Percentiles rank a stretch among this genome's conserved stretches.
These are phyloP conservation scores for Stenodera caucasica DNA, from an alignment of 2,888 invertebrate genomes.

Conservation along the genomic window DNA sequence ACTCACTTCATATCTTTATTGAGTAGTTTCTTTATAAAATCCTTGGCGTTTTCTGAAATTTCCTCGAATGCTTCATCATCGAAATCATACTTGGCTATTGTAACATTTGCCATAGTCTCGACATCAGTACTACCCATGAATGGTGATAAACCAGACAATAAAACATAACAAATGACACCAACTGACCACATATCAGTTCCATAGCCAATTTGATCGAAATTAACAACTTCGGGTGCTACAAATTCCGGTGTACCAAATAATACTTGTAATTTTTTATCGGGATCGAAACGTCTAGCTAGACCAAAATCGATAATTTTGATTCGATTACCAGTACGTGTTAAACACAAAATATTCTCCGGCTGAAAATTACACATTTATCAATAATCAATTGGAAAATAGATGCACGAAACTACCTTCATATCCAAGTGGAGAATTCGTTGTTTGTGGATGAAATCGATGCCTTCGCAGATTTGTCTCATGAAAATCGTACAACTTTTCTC, in stretches of 20 bases:
- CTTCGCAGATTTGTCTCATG: slow-evolving; percentile 97
- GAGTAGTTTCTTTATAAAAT: slow-evolving; percentile 91
- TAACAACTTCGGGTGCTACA: slow-evolving; percentile 98
- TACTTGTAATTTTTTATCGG: slow-evolving; percentile 88
- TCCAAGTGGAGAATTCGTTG: slow-evolving; percentile 96
- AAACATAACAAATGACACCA: slow-evolving; percentile 96
- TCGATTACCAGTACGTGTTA: slow-evolving; percentile 94
- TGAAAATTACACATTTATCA: slow-evolving; percentile 52
- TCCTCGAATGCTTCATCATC: slow-evolving; percentile 96
- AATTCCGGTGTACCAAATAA: slow-evolving; percentile 98
- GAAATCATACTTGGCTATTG: slow-evolving; percentile 95
- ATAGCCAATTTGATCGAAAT: slow-evolving; percentile 95
- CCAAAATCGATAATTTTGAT: slow-evolving; percentile 99
- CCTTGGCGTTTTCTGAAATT: slow-evolving; percentile 92
- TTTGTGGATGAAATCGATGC: slow-evolving; percentile 94
- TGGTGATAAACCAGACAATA: slow-evolving; percentile 94
- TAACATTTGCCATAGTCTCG: slow-evolving; percentile 98
- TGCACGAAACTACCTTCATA: slow-evolving; percentile 75
- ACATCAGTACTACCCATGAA: slow-evolving; percentile 98
- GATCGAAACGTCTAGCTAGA: slow-evolving; percentile 88
- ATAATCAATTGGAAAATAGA: no score
- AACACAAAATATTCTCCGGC: slow-evolving; percentile 98
- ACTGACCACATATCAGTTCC: slow-evolving; percentile 99
- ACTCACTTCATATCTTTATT: slow-evolving; percentile 91
- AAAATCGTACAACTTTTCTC: slow-evolving; percentile 96